These are phyloP conservation scores for Coregonus suidteri DNA, from an alignment of 2,797 vertebrate genomes.

Conservation along the genomic window DNA sequence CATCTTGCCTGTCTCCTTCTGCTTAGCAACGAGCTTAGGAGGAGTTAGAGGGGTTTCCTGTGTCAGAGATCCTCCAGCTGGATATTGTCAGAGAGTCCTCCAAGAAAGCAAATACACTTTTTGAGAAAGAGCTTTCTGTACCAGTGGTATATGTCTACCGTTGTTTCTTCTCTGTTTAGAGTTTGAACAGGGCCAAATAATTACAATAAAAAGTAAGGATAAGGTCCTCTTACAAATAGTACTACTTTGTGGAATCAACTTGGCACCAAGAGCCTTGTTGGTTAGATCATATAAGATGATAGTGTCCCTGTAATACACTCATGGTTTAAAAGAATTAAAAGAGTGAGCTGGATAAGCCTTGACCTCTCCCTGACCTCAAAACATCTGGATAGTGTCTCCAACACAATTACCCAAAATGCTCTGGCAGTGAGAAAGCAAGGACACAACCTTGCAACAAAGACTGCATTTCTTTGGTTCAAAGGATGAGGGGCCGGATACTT, in stretches of 20 bases:
- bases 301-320: not conserved
- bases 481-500: not conserved
- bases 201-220: not conserved
- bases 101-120: not conserved
- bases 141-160: too few species aligned
- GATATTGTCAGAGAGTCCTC: not conserved
- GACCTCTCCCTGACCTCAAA: not conserved
- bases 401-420: not conserved
- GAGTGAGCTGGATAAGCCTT: not conserved
- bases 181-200: not conserved
- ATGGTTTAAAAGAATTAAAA: not conserved
- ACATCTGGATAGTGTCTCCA: slow-evolving; percentile 3
- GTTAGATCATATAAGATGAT: not conserved
- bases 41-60: not conserved
- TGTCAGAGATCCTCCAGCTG: not conserved
- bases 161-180: too few species aligned
- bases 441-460: too few species aligned
- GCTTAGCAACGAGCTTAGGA: not conserved
- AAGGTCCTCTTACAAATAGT: not conserved
- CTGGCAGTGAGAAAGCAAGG: not conserved
- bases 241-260: not conserved
- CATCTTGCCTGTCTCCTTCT: not conserved
- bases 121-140: not conserved
- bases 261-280: not conserved
- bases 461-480: not conserved